Evolutionary conservation across 2,797 vertebrate genomes (phyloP).

Genomic region (Karalla daura): DNA sequence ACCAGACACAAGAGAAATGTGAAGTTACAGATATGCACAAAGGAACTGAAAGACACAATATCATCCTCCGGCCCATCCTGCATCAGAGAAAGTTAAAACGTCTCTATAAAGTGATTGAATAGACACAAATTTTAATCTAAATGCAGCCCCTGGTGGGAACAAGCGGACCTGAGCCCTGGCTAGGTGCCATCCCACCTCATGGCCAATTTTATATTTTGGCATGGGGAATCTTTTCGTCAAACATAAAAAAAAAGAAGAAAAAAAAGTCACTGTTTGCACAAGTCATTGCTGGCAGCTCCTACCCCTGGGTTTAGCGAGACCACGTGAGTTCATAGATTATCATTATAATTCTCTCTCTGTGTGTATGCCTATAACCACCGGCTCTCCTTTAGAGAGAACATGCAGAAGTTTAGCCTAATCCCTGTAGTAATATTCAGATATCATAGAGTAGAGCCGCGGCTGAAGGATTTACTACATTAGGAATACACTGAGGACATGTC

Average conservation of each 20-base stretch:
- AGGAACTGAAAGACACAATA: neutral
- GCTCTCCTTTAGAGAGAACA: neutral
- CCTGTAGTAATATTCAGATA: slow-evolving; percentile 42
- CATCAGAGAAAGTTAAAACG: neutral
- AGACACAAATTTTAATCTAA: neutral
- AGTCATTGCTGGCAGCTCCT: neutral
- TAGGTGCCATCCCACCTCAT: neutral
- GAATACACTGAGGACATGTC: slow-evolving; percentile 46
- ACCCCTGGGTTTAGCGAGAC: neutral
- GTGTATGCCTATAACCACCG: neutral
- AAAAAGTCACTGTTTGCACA: slow-evolving; percentile 2
- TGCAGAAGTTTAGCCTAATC: slow-evolving; percentile 38
- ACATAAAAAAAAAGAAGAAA: too few species aligned
- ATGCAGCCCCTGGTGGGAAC: neutral
- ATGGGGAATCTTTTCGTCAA: neutral
- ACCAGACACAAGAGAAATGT: neutral
- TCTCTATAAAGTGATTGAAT: neutral
- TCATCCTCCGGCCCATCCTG: neutral
- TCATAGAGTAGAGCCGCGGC: slow-evolving; percentile 23
- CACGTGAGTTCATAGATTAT: neutral
- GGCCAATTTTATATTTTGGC: neutral
- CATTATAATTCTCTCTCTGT: slow-evolving; percentile 12
- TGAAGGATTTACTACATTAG: slow-evolving; percentile 45
- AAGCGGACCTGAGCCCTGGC: neutral
- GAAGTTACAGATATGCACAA: neutral